Percentiles rank a stretch among this genome's conserved stretches.
Evolutionary conservation across 1,140 invertebrate species (phyloP).

Genomic region (Bombus fervidus): DNA sequence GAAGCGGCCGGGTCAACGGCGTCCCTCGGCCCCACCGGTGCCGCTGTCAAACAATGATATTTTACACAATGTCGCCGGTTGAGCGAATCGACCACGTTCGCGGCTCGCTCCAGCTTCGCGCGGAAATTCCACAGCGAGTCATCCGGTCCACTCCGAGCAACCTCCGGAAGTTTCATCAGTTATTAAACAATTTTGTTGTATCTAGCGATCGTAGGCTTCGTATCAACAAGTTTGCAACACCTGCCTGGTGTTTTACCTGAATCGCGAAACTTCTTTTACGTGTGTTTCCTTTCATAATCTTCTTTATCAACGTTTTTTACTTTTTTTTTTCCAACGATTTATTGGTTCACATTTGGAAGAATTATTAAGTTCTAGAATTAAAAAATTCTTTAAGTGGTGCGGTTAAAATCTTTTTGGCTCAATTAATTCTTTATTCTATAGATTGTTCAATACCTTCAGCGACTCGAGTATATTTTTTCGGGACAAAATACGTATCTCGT

Average conservation of each 20-base stretch:
- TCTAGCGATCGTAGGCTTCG: slow-evolving; percentile 15
- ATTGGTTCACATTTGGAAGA: too few species aligned
- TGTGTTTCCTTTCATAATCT: not conserved
- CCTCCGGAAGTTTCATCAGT: slow-evolving; percentile 67
- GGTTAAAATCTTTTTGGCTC: too few species aligned
- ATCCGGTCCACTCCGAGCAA: slow-evolving; percentile 56
- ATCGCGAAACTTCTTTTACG: not conserved
- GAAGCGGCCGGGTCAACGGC: slow-evolving; percentile 53
- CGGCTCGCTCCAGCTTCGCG: slow-evolving; percentile 31
- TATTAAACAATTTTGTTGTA: slow-evolving; percentile 66
- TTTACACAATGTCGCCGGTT: slow-evolving; percentile 67
- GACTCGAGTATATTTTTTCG: too few species aligned
- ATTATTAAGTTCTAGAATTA: too few species aligned
- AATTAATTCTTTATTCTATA: too few species aligned
- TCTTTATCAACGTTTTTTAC: too few species aligned
- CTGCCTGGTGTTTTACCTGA: not conserved
- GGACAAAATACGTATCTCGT: too few species aligned
- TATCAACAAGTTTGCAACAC: not conserved
- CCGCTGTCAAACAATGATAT: slow-evolving; percentile 66
- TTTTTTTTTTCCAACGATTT: too few species aligned
- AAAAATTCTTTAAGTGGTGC: too few species aligned
- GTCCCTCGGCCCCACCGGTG: not conserved
- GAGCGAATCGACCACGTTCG: slow-evolving; percentile 65
- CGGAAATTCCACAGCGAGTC: slow-evolving; percentile 64
- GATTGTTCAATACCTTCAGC: too few species aligned